phyloP scores from a whole-genome alignment of 35 echinoderm and acorn worm species.

The Heliocidaris erythrogramma region DNA sequence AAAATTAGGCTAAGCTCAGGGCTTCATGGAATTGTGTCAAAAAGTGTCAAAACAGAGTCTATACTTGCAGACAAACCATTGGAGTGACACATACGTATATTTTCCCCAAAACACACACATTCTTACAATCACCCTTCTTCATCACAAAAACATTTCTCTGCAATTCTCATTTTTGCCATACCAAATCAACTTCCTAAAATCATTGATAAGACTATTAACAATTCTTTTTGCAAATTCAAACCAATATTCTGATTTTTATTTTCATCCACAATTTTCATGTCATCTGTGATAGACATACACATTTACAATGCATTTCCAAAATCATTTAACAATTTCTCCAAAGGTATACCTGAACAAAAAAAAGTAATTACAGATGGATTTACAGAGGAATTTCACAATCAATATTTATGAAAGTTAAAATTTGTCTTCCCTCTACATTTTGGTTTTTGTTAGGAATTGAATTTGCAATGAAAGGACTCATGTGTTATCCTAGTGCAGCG shows the following conservation, averaged over 20 bases:
- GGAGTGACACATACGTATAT: too few species aligned
- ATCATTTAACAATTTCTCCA: neutral
- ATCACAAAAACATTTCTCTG: neutral
- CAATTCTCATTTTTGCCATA: neutral
- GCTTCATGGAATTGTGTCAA: too few species aligned
- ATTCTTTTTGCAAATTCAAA: conserved; percentile 5
- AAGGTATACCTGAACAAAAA: too few species aligned
- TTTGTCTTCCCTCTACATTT: neutral
- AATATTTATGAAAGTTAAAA: neutral
- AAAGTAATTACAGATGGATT: neutral
- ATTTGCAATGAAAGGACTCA: neutral
- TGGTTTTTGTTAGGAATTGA: neutral
- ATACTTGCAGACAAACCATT: too few species aligned
- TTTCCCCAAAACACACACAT: too few species aligned
- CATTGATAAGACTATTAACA: neutral
- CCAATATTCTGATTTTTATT: neutral
- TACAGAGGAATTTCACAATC: neutral
- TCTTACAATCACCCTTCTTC: too few species aligned
- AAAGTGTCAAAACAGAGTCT: too few species aligned
- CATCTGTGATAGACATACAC: neutral
- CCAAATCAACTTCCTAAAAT: neutral
- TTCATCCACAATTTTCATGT: neutral
- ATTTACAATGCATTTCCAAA: neutral
- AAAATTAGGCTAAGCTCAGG: too few species aligned
- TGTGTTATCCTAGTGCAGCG: neutral